Percentiles rank a stretch among this genome's conserved stretches.
These are phyloP conservation scores for Perca fluviatilis DNA, from an alignment of 2,113 vertebrate species.

Conservation along the genomic window DNA sequence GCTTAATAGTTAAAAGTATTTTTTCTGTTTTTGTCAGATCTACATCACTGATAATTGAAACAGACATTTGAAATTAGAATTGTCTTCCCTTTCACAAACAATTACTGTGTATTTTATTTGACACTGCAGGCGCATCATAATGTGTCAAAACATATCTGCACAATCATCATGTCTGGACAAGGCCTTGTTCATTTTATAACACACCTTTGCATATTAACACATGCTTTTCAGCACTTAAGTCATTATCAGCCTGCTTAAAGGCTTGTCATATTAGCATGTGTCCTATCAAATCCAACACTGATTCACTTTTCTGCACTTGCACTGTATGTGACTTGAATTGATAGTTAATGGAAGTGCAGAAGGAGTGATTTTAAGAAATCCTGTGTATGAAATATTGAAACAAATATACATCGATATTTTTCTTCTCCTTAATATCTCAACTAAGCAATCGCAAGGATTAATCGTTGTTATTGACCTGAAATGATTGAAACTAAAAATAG, in stretches of 20 bases:
- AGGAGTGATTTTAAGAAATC: background rate
- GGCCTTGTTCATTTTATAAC: slow-evolving; percentile 4
- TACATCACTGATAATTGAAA: slow-evolving; percentile 19
- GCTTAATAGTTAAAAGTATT: background rate
- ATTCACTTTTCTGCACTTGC: background rate
- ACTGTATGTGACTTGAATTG: background rate
- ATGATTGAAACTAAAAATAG: slow-evolving; percentile 35
- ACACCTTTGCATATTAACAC: background rate
- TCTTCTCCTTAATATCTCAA: background rate
- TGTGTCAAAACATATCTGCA: slow-evolving; percentile 14
- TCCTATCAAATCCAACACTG: slow-evolving; percentile 16
- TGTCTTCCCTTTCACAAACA: background rate
- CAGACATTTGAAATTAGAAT: slow-evolving; percentile 12
- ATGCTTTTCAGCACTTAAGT: background rate
- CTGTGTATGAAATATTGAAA: background rate
- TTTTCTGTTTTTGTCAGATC: slow-evolving; percentile 11
- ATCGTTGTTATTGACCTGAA: slow-evolving; percentile 27
- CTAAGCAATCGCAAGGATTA: slow-evolving; percentile 16
- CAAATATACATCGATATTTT: background rate
- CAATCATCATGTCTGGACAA: background rate
- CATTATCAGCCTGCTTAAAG: background rate
- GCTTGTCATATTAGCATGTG: background rate
- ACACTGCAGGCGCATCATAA: background rate
- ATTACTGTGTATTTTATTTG: slow-evolving; percentile 30
- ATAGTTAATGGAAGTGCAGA: background rate